Base-by-base conservation (phyloP, 2,113 vertebrate species). In the Cyprinodon variegatus region DNA sequence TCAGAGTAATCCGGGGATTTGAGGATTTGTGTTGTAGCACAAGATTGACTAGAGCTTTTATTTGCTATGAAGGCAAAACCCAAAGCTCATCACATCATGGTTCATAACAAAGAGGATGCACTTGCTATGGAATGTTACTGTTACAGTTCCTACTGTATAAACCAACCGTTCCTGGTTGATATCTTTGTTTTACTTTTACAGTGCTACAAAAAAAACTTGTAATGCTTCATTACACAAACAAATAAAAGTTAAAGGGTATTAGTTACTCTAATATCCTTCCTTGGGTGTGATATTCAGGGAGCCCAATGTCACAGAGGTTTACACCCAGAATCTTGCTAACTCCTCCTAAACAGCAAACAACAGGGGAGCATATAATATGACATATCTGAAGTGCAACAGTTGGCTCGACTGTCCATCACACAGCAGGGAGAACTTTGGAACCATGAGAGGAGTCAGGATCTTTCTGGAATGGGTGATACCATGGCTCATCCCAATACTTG, bases 301-400 rank as follows among this genome's bases (percentile, higher is more conserved):
- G 15, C 64, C n/a, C 72, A 68, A 79, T 50, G 48, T 2, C 12
- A 45, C 69, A 75, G 39, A 22, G 41, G 70, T 46, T 66, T 59
- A 89, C 85, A 76, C 70, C 61, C 84, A 62, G 40, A 64, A 78
- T 62, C 20, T 22, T 4, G 53, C 53, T 7, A 20, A 68, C 84
- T 59, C 74, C 82, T 83, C 90, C 90, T 90, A 15, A 78, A 84
- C 40, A 74, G 81, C 78, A 91, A 90, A 89, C 77, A 90, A 11
- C 2, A 61, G 29, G 40, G 13, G 70, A 13, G 3, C 88, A 89
- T 88, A 89, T 79, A 67, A 85, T 3, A 70, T 36, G 64, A 45
- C 36, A n/a, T 14, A 20, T 63, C 9, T 41, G 15, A 2, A 7
- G 40, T 6, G 14, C 9, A 68, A 20, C 65, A 84, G 46, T 84